Evolutionary conservation across 2,113 vertebrate genomes (phyloP).

Genomic region (Tympanuchus pallidicinctus): DNA sequence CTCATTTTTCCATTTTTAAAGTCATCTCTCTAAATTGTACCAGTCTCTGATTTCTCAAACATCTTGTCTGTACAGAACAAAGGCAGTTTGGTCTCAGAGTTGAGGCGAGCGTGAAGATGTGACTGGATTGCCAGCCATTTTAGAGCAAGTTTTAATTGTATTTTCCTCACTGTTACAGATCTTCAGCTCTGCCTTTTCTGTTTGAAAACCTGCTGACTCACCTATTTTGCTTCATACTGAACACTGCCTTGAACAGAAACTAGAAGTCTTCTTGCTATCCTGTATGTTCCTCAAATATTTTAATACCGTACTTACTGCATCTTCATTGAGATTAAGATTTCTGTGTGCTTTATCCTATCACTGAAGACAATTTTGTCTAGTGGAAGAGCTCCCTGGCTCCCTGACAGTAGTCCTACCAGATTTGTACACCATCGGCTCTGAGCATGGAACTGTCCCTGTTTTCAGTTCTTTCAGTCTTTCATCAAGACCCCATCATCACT

Average conservation of each 20-base stretch:
- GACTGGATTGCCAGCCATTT: neutral
- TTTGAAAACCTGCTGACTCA: neutral
- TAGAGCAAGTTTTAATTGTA: neutral
- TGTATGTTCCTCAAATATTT: neutral
- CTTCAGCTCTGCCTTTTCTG: neutral
- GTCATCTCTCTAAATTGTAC: neutral
- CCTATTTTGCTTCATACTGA: neutral
- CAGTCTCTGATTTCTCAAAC: neutral
- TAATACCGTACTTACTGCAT: neutral
- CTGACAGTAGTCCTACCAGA: accelerated
- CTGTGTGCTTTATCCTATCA: neutral
- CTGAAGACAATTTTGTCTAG: neutral
- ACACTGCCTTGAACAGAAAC: neutral
- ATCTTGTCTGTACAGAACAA: neutral
- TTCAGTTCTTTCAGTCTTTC: neutral
- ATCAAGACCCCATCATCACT: neutral
- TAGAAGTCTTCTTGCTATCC: neutral
- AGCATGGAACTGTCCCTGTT: neutral
- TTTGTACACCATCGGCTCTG: accelerated
- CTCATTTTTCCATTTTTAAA: neutral
- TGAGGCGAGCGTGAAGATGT: accelerated
- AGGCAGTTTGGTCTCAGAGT: neutral
- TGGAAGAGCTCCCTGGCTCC: neutral
- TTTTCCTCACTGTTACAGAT: neutral
- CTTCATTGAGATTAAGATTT: neutral